Evolutionary conservation across 2,888 invertebrate species (phyloP).

Genomic region (Mimumesa dahlbomi): DNA sequence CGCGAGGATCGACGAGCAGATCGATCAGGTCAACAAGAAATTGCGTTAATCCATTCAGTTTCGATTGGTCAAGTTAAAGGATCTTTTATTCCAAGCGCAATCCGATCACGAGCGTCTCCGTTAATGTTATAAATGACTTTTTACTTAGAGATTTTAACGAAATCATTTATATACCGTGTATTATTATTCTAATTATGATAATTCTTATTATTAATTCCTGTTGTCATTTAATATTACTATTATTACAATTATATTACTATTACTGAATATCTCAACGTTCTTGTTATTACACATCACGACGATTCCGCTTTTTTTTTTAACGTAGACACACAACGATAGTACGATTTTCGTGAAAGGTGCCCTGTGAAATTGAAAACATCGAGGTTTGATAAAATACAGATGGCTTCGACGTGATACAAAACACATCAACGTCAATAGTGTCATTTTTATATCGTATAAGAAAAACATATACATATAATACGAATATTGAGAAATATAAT

Average conservation of each 20-base stretch:
- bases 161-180: conserved; percentile 28
- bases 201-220: conserved; percentile 33
- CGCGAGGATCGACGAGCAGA: conserved; percentile 89
- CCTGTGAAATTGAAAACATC: neutral
- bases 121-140: conserved; percentile 45
- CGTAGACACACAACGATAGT: too few relatives aligned
- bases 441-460: too few relatives aligned
- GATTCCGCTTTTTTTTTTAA: too few relatives aligned
- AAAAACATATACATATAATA: too few relatives aligned
- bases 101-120: conserved; percentile 10
- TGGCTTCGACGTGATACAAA: conserved; percentile 5
- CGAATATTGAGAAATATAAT: too few relatives aligned
- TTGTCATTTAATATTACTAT: conserved; percentile 30
- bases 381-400: conserved; percentile 1
- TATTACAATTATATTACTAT: conserved; percentile 20
- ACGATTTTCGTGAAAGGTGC: neutral
- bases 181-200: conserved; percentile 37
- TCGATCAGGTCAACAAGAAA: conserved; percentile 87
- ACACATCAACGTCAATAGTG: neutral
- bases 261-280: conserved; percentile 15
- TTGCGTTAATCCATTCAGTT: conserved; percentile 79
- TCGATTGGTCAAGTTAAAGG: neutral
- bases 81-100: conserved; percentile 41
- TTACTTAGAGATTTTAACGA: conserved; percentile 53
- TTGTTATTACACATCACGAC: neutral